These are phyloP conservation scores for Penaeus chinensis DNA, from an alignment of 1,140 invertebrate genomes.

Conservation along the genomic window DNA sequence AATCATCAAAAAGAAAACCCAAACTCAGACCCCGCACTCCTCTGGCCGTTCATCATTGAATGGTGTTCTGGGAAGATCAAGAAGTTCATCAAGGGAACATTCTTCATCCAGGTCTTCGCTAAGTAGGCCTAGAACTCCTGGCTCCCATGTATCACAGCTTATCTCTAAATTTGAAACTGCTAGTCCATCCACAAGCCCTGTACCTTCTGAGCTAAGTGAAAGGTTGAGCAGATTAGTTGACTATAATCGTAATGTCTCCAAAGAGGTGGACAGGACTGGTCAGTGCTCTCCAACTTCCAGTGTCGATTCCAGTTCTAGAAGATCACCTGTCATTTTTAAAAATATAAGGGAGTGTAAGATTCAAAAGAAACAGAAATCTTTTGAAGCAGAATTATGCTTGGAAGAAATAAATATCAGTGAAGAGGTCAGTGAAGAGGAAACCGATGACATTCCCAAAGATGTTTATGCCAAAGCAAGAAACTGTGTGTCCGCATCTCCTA, in stretches of 20 bases:
- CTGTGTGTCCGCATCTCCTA: background rate
- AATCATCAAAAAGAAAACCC: background rate
- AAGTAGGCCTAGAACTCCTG: background rate
- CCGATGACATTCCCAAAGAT: background rate
- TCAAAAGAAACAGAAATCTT: no score
- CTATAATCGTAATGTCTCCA: background rate
- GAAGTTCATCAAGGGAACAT: background rate
- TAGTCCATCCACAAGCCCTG: conserved; percentile 38
- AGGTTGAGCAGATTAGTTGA: background rate
- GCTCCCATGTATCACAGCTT: conserved; percentile 32
- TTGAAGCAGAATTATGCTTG: no score
- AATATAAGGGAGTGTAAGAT: background rate
- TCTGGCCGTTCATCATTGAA: background rate
- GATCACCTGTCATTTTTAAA: background rate
- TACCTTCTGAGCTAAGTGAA: conserved; percentile 28
- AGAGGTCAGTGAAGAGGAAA: no score
- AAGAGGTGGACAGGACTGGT: background rate
- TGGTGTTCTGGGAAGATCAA: background rate
- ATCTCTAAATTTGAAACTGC: conserved; percentile 32
- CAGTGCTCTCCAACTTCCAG: background rate
- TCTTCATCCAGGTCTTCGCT: background rate
- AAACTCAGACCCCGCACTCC: background rate
- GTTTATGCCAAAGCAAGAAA: background rate
- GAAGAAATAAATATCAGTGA: no score
- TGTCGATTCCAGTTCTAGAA: background rate